Percentiles rank a stretch among this genome's conserved stretches.
These are phyloP conservation scores for Augiades crinisus DNA, from an alignment of 2,888 invertebrate species.

Conservation along the genomic window DNA sequence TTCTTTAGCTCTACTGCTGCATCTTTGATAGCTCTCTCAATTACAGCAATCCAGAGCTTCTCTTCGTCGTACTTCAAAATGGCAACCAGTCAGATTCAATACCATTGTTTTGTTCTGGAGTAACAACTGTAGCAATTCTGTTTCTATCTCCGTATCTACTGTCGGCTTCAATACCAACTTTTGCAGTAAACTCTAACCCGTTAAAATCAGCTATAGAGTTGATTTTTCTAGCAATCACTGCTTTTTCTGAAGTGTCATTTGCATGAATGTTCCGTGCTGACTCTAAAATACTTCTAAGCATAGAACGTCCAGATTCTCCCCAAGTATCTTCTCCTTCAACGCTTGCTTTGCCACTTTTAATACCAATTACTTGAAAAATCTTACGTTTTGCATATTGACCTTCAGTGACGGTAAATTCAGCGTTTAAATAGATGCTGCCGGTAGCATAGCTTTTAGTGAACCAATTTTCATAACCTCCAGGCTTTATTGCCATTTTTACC, in stretches of 20 bases:
- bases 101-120: neutral
- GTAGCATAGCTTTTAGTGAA: conserved; percentile 1
- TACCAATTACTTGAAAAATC: conserved; percentile 10
- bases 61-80: conserved; percentile 16
- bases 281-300: conserved; percentile 10
- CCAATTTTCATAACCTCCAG: conserved; percentile 6
- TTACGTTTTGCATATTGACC: conserved; percentile 7
- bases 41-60: conserved; percentile 7
- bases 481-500: neutral
- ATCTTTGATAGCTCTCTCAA: conserved; percentile 11
- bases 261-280: conserved; percentile 7
- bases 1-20: conserved; percentile 6
- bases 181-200: conserved; percentile 6
- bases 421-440: conserved; percentile 4
- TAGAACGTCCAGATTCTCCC: conserved; percentile 10
- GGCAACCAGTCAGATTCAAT: conserved; percentile 4
- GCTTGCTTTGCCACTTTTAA: conserved; percentile 2
- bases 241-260: conserved; percentile 7
- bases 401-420: neutral
- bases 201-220: conserved; percentile 8
- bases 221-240: conserved; percentile 1
- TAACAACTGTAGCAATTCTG: conserved; percentile 3
- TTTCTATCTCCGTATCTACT: conserved; percentile 4
- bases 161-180: conserved; percentile 2
- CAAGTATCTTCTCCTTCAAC: conserved; percentile 3